Percentiles rank a stretch among this genome's conserved stretches.
Conservation (phyloP, 2,113 vertebrate species). For the Condylura cristata region DNA sequence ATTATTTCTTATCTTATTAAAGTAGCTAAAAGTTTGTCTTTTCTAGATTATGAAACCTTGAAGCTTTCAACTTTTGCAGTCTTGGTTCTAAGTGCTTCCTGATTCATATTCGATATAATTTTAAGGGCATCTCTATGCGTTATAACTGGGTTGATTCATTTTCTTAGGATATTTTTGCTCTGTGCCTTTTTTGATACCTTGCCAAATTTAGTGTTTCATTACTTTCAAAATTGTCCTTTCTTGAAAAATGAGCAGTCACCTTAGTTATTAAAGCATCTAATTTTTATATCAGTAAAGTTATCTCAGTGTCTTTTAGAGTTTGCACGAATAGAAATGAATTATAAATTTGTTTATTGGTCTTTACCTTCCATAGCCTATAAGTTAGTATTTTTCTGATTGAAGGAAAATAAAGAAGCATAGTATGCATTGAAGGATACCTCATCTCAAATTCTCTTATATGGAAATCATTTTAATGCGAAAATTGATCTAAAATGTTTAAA, state of each 20-base stretch:
- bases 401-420: constrained; percentile 29
- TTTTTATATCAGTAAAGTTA: constrained; percentile 5
- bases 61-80: not conserved
- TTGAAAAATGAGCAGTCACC: not conserved
- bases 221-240: not conserved
- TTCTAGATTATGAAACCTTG: not conserved
- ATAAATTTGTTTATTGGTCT: not conserved
- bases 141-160: not conserved
- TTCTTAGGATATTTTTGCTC: not conserved
- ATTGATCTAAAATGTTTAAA: constrained; percentile 1
- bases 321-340: constrained; percentile 33
- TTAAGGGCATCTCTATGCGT: not conserved
- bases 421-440: not conserved
- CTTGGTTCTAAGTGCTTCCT: not conserved
- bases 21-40: not conserved
- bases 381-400: not conserved
- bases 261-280: not conserved
- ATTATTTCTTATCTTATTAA: not conserved
- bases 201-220: not conserved
- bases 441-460: constrained; percentile 41
- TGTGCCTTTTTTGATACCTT: not conserved
- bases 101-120: constrained; percentile 20
- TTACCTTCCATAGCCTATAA: not conserved
- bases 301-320: not conserved
- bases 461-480: constrained; percentile 27